phyloP scores from a whole-genome alignment of 2,113 vertebrate genomes.

The Astatoreochromis straeleni region DNA sequence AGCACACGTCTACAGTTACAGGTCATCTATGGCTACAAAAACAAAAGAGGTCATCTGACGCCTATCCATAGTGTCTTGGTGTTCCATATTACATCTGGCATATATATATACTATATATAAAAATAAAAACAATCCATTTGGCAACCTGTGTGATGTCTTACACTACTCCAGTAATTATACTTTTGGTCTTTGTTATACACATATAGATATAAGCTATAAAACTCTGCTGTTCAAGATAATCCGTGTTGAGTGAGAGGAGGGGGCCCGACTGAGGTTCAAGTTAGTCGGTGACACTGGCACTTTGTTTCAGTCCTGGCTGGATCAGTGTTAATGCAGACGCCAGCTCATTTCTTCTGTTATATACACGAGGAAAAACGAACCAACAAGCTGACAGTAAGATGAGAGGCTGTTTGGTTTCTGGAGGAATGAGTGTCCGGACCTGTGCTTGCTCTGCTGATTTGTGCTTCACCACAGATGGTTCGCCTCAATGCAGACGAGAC shows the following conservation, averaged over 20 bases:
- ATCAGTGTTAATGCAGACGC: neutral
- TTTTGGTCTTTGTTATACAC: slow-evolving; percentile 69
- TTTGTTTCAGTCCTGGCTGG: neutral
- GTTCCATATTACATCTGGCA: slow-evolving; percentile 50
- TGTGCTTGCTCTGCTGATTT: slow-evolving; percentile 22
- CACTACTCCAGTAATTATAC: slow-evolving; percentile 59
- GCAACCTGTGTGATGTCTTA: slow-evolving; percentile 45
- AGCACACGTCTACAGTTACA: neutral
- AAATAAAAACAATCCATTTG: slow-evolving; percentile 38
- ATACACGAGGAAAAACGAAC: neutral
- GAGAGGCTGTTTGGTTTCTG: slow-evolving; percentile 1
- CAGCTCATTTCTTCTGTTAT: neutral
- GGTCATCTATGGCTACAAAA: slow-evolving; percentile 22
- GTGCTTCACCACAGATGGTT: neutral
- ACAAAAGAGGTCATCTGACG: slow-evolving; percentile 26
- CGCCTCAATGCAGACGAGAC: neutral
- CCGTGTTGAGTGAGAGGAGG: neutral
- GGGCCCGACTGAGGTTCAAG: slow-evolving; percentile 64
- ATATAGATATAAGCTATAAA: slow-evolving; percentile 43
- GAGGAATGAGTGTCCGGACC: neutral
- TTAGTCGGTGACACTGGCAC: slow-evolving; percentile 70
- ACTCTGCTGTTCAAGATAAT: slow-evolving; percentile 50
- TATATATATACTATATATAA: slow-evolving; percentile 48
- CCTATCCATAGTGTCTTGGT: slow-evolving; percentile 70
- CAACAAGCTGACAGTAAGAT: neutral